Base-by-base conservation (phyloP, 2,888 invertebrate species). In the Drosophila stalkeri region DNA sequence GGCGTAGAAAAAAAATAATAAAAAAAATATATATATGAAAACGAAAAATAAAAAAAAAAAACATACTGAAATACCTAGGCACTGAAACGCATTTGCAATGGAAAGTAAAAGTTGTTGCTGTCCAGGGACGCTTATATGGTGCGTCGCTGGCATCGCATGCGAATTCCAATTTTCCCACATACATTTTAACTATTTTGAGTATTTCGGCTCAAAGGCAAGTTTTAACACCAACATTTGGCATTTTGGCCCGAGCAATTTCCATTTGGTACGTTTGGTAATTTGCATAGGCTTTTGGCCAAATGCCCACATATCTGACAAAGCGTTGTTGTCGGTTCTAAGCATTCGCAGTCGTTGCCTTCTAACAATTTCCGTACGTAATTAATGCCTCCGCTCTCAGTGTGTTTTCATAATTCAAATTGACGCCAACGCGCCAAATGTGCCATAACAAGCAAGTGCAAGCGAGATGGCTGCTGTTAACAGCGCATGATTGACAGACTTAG, bases 91-190 rank as follows among this genome's bases (percentile, higher is more conserved):
- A 69, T 82, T 83, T 77, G 84, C 82, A 67, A 75, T 86, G 84
- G 81, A 86, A 86, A 86, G 89, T 86, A 86, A 86, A 86, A 86
- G 86, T 86, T 86, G 89, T 86, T 69, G 75, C 72, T 74, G 86
- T 75, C 80, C 83, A 80, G 76, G 79, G 85, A 72, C 81, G 60
- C 86, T 70, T 85, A 86, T 85, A 87, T 87, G 88, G 85, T 77
- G 73, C 65, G 79, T 78, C 68, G 76, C 80, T 55, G 82, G 80
- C 86, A 77, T 66, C 74, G 60, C 73, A 75, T 79, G 75, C 82
- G 78, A 84, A 78, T 82, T 81, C 83, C 81, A 75, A 84, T 82
- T 81, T 87, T 87, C 89, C 87, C 87, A 87, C 87, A 87, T 87
- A 83, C 80, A 89, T 86, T 86, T 79, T 51, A 63, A 67, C 51